Conservation (phyloP, 2,888 invertebrate species). For the Caenorhabditis sp. region DNA sequence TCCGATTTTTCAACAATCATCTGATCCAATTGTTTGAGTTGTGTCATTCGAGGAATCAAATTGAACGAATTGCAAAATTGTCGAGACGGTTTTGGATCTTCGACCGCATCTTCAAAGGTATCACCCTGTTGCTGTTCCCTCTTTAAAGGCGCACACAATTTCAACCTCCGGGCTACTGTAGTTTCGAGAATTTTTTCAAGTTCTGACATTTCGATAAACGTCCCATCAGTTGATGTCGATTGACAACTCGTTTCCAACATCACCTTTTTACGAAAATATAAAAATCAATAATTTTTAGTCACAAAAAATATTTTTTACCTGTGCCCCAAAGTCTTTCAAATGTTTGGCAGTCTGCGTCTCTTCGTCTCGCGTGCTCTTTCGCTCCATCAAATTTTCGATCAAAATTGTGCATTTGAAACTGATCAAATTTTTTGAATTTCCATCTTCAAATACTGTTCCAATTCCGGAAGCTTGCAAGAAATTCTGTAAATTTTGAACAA, state of each 20-base stretch:
- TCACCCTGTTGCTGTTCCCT: slow-evolving; percentile 1
- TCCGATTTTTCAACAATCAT: slow-evolving; percentile 13
- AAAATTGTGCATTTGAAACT: slow-evolving; percentile 17
- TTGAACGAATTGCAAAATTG: slow-evolving; percentile 12
- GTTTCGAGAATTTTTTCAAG: slow-evolving; percentile 1
- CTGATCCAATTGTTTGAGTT: slow-evolving; percentile 22
- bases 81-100: slow-evolving; percentile 5
- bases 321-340: background rate
- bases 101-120: slow-evolving; percentile 15
- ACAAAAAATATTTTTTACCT: no score
- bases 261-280: background rate
- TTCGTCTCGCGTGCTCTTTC: slow-evolving; percentile 14
- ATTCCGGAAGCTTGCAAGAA: background rate
- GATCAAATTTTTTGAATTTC: background rate
- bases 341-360: slow-evolving; percentile 33
- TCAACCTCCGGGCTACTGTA: background rate
- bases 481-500: background rate
- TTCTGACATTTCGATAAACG: slow-evolving; percentile 4
- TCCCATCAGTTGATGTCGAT: slow-evolving; percentile 1
- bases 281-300: background rate
- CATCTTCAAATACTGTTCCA: background rate
- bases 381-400: slow-evolving; percentile 15
- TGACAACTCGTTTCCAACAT: background rate
- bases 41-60: slow-evolving; percentile 16
- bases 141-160: no score